A percentile compares a stretch with the other conserved stretches of the same genome.
phyloP scores from a whole-genome alignment of 2,888 invertebrate species.

The Ernsta delagoae region DNA sequence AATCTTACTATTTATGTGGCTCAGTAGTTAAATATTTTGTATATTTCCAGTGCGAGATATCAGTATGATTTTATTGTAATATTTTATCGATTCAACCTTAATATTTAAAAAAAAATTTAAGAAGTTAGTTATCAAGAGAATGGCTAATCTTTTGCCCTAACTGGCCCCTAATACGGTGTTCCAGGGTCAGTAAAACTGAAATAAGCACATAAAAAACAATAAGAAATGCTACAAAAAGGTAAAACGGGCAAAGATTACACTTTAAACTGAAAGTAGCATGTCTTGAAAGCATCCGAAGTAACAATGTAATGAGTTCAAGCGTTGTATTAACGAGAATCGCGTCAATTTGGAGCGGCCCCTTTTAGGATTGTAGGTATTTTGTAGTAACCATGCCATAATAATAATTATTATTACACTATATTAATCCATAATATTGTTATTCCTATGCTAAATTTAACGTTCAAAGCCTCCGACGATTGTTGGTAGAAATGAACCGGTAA shows the following conservation, averaged over 20 bases:
- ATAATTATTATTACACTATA: background rate
- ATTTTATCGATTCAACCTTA: no score
- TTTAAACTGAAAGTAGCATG: background rate
- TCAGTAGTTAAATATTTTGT: no score
- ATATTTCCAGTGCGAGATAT: no score
- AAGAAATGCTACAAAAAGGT: background rate
- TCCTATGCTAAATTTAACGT: background rate
- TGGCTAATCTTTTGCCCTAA: background rate
- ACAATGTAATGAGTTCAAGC: conserved; percentile 1
- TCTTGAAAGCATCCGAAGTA: background rate
- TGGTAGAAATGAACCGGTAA: conserved; percentile 1
- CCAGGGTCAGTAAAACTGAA: background rate
- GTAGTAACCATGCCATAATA: background rate
- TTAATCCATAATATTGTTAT: background rate
- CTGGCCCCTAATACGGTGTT: background rate
- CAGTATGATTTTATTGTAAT: no score
- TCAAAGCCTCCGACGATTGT: background rate
- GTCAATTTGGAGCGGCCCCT: conserved; percentile 1
- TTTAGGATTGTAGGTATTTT: background rate
- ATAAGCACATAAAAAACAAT: background rate
- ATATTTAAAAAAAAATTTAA: no score
- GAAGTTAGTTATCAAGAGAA: no score
- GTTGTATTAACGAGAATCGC: background rate
- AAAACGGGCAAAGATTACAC: background rate
- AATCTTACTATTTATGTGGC: no score